Conservation (phyloP, 2,888 invertebrate genomes). For the Pyrocoelia pectoralis region DNA sequence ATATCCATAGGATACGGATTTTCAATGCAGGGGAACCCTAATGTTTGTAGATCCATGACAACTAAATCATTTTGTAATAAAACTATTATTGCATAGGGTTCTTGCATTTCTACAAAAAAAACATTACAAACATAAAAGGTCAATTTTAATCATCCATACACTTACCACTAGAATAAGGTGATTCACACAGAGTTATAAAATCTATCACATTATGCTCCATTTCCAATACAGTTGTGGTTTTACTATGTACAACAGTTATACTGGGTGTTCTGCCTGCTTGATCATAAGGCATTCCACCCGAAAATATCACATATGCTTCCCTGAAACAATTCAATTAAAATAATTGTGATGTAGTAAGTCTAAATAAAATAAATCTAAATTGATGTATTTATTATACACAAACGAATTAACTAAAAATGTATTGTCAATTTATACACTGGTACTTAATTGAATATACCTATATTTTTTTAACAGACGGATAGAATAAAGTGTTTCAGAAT, state of each 20-base stretch:
- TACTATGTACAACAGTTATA: slow-evolving; percentile 95
- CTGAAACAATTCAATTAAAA: slow-evolving; percentile 62
- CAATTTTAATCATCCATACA: slow-evolving; percentile 29
- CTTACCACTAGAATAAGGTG: slow-evolving; percentile 90
- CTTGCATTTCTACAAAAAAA: slow-evolving; percentile 85
- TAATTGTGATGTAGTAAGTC: no score
- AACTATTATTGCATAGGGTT: slow-evolving; percentile 97
- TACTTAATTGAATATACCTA: no score
- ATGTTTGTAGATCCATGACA: slow-evolving; percentile 93
- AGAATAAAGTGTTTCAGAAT: no score
- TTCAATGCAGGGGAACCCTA: slow-evolving; percentile 98
- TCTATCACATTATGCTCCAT: slow-evolving; percentile 99
- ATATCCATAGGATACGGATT: slow-evolving; percentile 99
- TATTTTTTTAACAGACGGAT: no score
- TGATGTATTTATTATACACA: no score
- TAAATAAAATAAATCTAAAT: no score
- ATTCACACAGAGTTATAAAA: slow-evolving; percentile 95
- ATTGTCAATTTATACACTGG: no score
- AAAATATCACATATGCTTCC: slow-evolving; percentile 95
- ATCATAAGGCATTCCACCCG: slow-evolving; percentile 93
- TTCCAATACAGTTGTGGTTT: slow-evolving; percentile 96
- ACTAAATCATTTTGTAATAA: slow-evolving; percentile 97
- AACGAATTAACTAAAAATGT: no score
- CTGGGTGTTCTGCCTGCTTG: slow-evolving; percentile 90
- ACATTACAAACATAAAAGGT: not conserved